Percentiles rank a stretch among this genome's conserved stretches.
These are phyloP conservation scores for Progne subis DNA, from an alignment of 2,113 vertebrate species.

Conservation along the genomic window DNA sequence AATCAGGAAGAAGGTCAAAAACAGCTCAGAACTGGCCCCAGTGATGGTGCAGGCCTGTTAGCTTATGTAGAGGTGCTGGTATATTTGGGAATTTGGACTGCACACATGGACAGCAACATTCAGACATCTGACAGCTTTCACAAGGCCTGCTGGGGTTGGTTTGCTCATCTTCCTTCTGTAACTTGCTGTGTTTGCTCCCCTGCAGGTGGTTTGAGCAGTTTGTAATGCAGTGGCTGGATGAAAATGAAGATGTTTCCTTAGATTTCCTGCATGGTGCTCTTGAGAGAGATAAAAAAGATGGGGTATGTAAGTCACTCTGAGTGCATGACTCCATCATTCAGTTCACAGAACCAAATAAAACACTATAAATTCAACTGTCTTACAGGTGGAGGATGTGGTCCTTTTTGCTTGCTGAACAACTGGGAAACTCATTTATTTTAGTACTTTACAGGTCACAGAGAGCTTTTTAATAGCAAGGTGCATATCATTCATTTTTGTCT, in stretches of 20 bases:
- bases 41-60: neutral
- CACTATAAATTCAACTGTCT: neutral
- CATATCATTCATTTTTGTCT: neutral
- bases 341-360: neutral
- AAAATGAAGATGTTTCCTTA: conserved; percentile 96
- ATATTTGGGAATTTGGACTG: neutral
- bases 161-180: neutral
- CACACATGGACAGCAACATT: neutral
- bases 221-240: conserved; percentile 96
- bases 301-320: conserved; percentile 79
- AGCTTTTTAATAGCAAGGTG: neutral
- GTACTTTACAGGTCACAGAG: neutral
- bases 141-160: neutral
- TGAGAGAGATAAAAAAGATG: conserved; percentile 97
- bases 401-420: neutral
- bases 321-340: neutral
- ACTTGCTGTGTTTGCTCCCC: neutral
- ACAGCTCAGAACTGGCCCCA: neutral
- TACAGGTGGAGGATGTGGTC: neutral
- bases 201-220: conserved; percentile 95
- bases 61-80: neutral
- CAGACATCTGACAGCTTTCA: neutral
- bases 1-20: neutral
- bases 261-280: conserved; percentile 95
- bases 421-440: neutral